Evolutionary conservation across 2,797 vertebrate species (phyloP), one percentile per base, ranked within the genome.

Genomic region (Danio kyathit): DNA sequence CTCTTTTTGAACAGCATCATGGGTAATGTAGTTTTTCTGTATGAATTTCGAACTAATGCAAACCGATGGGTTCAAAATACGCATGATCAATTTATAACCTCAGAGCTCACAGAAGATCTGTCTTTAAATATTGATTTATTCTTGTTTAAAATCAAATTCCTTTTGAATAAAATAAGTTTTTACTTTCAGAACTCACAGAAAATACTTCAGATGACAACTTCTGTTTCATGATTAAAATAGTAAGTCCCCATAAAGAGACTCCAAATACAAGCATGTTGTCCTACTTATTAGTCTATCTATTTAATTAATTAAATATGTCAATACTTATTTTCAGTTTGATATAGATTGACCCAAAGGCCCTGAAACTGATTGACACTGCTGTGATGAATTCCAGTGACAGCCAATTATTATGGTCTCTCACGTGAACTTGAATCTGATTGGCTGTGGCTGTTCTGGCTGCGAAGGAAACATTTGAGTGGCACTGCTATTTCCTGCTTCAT

Each of bases 401-500:
- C 48, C 5, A 5, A 43, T 74, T 57, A 80, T 80, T 80, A 80
- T 74, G n/a, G 69, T 51, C 12, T 80, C 19, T 65, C 70, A 64
- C 57, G 16, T 21, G 40, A 17, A 54, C 29, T 61, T 48, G 38
- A 73, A 46, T 56, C 78, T 52, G 48, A 65, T 80, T 80, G 69
- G 48, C 29, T 79, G 46, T 52, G 29, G 19, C 38, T 56, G 59
- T 71, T 56, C 46, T 70, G 12, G 7, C 6, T 77, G 52, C 52
- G 44, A 46, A 44, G 16, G 65, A 70, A 70, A 51, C 1, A 10
- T 80, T 38, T 80, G 78, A 80, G 57, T 73, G 78, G 69, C 78
- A 66, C 21, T 10, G 70, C 79, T 80, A 80, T 80, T 80, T 74
- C 43, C 79, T 57, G 79, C 79, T 66, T 74, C 79, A 80, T 74